Percentiles rank a stretch among this genome's conserved stretches.
Conservation (phyloP, 2,888 invertebrate genomes). For the Stegophylla sp. region DNA sequence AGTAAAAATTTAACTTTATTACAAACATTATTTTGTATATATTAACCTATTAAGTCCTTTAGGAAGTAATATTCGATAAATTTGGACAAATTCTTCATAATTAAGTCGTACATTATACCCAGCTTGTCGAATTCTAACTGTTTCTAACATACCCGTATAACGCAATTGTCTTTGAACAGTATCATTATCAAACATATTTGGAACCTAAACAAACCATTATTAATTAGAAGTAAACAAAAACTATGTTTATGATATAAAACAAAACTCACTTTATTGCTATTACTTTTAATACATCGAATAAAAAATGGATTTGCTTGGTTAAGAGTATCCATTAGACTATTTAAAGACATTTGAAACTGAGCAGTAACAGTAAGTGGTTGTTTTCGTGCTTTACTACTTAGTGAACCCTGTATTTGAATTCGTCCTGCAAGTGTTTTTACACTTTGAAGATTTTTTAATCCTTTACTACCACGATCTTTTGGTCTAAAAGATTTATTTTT, state of each 20-base stretch:
- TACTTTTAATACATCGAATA: slow-evolving; percentile 93
- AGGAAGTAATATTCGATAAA: slow-evolving; percentile 88
- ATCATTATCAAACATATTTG: slow-evolving; percentile 91
- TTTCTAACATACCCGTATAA: slow-evolving; percentile 97
- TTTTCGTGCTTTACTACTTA: slow-evolving; percentile 74
- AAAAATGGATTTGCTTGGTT: slow-evolving; percentile 88
- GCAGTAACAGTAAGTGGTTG: slow-evolving; percentile 92
- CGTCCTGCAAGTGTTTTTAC: slow-evolving; percentile 88
- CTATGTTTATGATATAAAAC: too few relatives aligned
- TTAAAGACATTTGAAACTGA: slow-evolving; percentile 92
- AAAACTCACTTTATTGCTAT: slow-evolving; percentile 77
- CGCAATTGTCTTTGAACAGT: slow-evolving; percentile 88
- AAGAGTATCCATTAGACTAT: slow-evolving; percentile 90
- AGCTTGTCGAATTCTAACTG: slow-evolving; percentile 90
- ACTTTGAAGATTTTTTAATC: slow-evolving; percentile 87
- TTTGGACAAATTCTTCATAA: slow-evolving; percentile 92
- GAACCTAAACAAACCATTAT: slow-evolving; percentile 68
- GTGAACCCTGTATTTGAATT: slow-evolving; percentile 66
- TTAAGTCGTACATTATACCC: slow-evolving; percentile 93
- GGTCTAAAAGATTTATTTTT: slow-evolving; percentile 92
- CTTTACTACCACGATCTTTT: slow-evolving; percentile 83
- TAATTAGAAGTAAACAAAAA: background rate
- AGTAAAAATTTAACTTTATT: slow-evolving; percentile 13
- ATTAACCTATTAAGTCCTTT: slow-evolving; percentile 74
- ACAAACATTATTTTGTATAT: slow-evolving; percentile 8